Evolutionary conservation across 2,888 invertebrate species (phyloP), one percentile per base, ranked within the genome.

Genomic region (Neocrepidodera transversa): DNA sequence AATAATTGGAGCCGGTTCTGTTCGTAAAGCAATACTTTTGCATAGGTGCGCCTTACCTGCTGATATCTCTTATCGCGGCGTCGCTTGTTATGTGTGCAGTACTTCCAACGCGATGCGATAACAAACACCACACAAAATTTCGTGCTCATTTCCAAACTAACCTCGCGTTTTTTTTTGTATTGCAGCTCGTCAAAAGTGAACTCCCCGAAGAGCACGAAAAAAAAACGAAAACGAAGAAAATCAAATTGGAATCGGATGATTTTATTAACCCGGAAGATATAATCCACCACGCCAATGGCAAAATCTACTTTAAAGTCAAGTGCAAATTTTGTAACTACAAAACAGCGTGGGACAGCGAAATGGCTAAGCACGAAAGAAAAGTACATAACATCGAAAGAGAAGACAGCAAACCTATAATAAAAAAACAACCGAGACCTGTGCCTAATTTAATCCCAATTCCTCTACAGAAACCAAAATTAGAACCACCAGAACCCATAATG

Each of bases 381-480:
- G 82, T 75, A 52, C 84, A 80, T 74, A 79, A 77, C 63, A 75
- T 80, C 62, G 77, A 77, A 60, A 74, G 78, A 64, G 71, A 60
- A 66, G 75, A 65, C 68, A 73, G 17, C 64, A 63, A 52, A 40
- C 53, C 61, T 32, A 63, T 59, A 63, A 62, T 59, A 28, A 73
- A 73, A 66, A 82, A 81, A 69, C 71, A 78, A 45, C 79, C 85
- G 8, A 82, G 90, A 51, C 91, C 91, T 0, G 85, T 90, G 66
- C 91, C 91, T 48, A 90, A 90, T 76, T 83, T 91, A 42, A 91
- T 91, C 75, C 91, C 91, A 3, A 84, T 91, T 51, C 74, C 74
- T 0, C 61, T 82, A 18, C n/a, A 83, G 89, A 32, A 48, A 18
- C 47, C 43, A 16, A 62, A 58, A 47, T 54, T 55, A 13, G 64